Base-by-base conservation (phyloP, 2,888 invertebrate species). In the Acanthosoma haemorrhoidale region DNA sequence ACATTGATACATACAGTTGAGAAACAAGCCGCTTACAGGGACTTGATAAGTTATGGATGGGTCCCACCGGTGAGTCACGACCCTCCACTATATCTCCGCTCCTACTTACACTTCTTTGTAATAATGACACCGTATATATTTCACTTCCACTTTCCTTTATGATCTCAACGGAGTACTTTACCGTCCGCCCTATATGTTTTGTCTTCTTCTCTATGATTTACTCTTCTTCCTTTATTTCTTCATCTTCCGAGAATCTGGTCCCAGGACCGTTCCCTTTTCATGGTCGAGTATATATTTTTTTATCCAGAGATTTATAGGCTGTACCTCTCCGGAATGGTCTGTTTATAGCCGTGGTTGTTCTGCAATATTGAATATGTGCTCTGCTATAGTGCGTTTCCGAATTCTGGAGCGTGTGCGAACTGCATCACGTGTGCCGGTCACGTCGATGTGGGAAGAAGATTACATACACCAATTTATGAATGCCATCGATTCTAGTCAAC, bases 121-220 rank as follows among this genome's bases (percentile, higher is more conserved):
- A 51, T 51, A 51, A 51, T 51, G 51, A 51, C 25, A 13, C 6
- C 13, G 51, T 51, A 51, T 51, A 51, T 51, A 51, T 51, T 51
- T 51, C 51, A 25, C 51, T 29, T 13, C 25, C 43, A 43, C 43
- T 21, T 21, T 4, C 21, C 51, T 51, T 51, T 51, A 51, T 29
- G 51, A 51, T 25, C 25, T 21, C 25, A 3, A 13, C 25, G 25
- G 21, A 21, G 9, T 43, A 13, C 43, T 43, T 21, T 51, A n/a
- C n/a, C n/a, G n/a, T n/a, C n/a, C n/a, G n/a, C 3, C 51, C 51
- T 25, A 43, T 51, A n/a, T 51, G 51, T 51, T 51, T 51, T 51
- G 51, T 51, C 51, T 3, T 51, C 29, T 25, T n/a, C 51, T 43
- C 25, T 51, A 51, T 51, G 51, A 51, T 51, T 51, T 51, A 51